A percentile compares a stretch with the other conserved stretches of the same genome.
Conservation (phyloP, 2,113 vertebrate genomes). For the Bubo blakistoni region DNA sequence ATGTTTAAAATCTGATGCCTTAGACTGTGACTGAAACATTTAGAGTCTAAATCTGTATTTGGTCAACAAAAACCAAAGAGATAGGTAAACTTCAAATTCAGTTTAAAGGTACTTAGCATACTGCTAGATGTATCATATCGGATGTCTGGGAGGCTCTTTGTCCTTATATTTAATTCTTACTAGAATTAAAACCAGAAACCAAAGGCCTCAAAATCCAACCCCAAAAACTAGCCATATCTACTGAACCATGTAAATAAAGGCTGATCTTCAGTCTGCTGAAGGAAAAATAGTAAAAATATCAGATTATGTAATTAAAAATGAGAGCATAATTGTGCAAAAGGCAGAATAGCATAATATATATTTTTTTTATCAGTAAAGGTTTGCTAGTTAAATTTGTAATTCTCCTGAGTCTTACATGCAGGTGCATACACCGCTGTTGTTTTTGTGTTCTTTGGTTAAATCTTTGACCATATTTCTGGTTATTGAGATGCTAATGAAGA, state of each 20-base stretch:
- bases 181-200: neutral
- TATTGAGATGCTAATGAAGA: neutral
- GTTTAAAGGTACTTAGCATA: neutral
- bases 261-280: neutral
- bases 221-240: neutral
- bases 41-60: neutral
- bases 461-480: neutral
- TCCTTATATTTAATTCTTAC: neutral
- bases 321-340: neutral
- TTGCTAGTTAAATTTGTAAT: neutral
- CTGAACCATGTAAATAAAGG: neutral
- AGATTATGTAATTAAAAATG: neutral
- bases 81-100: neutral
- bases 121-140: neutral
- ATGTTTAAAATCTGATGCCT: neutral
- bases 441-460: neutral
- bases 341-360: neutral
- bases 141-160: neutral
- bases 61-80: neutral
- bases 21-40: neutral
- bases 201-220: neutral
- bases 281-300: neutral
- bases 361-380: neutral
- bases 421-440: neutral
- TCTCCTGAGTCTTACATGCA: neutral